Evolutionary conservation across 2,113 vertebrate genomes (phyloP), one percentile per base, ranked within the genome.

Genomic region (Larimichthys crocea): DNA sequence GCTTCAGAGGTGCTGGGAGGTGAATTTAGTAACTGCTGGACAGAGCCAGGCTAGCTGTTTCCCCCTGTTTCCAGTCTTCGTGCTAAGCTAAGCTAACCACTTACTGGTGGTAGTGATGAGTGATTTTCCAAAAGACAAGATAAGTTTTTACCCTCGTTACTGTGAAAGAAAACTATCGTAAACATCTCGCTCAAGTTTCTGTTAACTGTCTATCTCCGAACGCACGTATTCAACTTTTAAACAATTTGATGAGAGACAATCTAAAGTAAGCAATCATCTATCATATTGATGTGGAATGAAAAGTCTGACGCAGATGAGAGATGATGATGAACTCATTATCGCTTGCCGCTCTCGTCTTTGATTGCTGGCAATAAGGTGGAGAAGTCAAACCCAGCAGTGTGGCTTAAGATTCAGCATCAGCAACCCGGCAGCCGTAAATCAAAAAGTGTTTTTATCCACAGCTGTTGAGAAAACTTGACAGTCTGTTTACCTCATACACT

Each of bases 271-370:
- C 44, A 67, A 49, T 63, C 40, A 22, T 50, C 15, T 31, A 26
- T 10, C 42, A 24, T 20, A 42, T 24, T 57, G 57, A 72, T 31
- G 19, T 26, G 12, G 16, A 5, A 55, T 24, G 8, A 62, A 53
- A n/a, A 40, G 59, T 20, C 59, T 48, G 67, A 31, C 24, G 19
- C 48, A 12, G 67, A 63, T 3, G 10, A 17, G 42, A 40, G 26
- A 12, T 8, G 22, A 71, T 5, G 67, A 63, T 20, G 4, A 66
- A 65, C 60, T 80, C 42, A 73, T 80, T 57, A 72, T 57, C n/a
- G 3, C 26, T 73, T 49, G 77, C 40, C 55, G 0, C 10, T 10
- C 63, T 50, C 8, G 3, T 52, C 12, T 62, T 59, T 3, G 24
- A 79, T 63, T 63, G 29, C 10, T 57, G 50, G 4, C 10, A 3